These are phyloP conservation scores for Abrostola triplasia DNA, from an alignment of 2,888 invertebrate species.

Conservation along the genomic window DNA sequence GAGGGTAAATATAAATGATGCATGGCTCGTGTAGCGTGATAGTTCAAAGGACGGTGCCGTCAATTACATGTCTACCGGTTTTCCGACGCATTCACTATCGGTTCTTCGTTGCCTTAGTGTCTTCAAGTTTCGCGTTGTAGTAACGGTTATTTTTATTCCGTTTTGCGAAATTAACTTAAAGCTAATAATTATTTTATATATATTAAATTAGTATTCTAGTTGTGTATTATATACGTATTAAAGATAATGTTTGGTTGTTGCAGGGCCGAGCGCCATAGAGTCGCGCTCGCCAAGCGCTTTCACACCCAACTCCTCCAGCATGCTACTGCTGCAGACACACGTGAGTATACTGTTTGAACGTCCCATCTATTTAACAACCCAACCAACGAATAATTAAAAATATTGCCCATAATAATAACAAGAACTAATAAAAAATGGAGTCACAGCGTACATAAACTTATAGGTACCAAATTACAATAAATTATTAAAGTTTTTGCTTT, in stretches of 20 bases:
- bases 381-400: too few relatives aligned
- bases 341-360: slow-evolving; percentile 84
- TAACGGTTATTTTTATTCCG: slow-evolving; percentile 23
- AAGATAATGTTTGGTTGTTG: slow-evolving; percentile 73
- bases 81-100: slow-evolving; percentile 71
- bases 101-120: slow-evolving; percentile 62
- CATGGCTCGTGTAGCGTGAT: slow-evolving; percentile 89
- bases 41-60: slow-evolving; percentile 84
- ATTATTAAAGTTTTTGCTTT: background rate
- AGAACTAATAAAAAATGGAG: too few relatives aligned
- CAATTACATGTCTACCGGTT: slow-evolving; percentile 71
- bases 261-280: slow-evolving; percentile 88
- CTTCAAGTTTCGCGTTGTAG: slow-evolving; percentile 37
- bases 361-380: too few relatives aligned
- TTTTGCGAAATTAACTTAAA: slow-evolving; percentile 14
- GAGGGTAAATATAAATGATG: slow-evolving; percentile 88
- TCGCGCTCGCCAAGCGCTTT: slow-evolving; percentile 88
- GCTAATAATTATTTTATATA: too few relatives aligned
- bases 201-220: slow-evolving; percentile 5
- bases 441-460: background rate
- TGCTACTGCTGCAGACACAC: slow-evolving; percentile 98
- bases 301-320: slow-evolving; percentile 92
- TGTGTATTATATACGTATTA: slow-evolving; percentile 25
- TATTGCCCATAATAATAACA: too few relatives aligned
- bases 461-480: background rate